phyloP scores from a whole-genome alignment of 2,888 invertebrate species.

The Amblyjoppa fuscipennis region DNA sequence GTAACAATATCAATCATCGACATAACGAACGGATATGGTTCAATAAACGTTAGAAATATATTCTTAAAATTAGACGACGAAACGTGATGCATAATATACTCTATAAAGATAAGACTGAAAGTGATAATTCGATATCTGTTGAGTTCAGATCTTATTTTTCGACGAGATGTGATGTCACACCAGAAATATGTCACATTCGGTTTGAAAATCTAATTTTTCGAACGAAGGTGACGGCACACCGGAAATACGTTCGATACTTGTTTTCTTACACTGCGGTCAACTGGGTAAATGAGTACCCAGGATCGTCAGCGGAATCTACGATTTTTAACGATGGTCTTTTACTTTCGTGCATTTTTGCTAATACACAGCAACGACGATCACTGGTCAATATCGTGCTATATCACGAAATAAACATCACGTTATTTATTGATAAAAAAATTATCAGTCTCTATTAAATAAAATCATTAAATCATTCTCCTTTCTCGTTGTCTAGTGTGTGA shows the following conservation, averaged over 20 bases:
- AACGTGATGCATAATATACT: slow-evolving; percentile 8
- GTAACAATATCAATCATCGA: slow-evolving; percentile 7
- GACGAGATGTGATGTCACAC: no score
- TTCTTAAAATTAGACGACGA: slow-evolving; percentile 25
- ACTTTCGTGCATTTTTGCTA: background rate
- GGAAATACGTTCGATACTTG: background rate
- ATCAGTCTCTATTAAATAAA: background rate
- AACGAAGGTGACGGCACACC: no score
- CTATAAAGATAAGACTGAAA: slow-evolving; percentile 24
- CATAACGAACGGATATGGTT: slow-evolving; percentile 42
- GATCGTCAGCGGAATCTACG: background rate
- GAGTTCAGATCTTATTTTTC: background rate
- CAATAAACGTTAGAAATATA: slow-evolving; percentile 47
- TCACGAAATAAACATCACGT: background rate
- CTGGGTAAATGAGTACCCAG: background rate
- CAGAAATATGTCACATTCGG: no score
- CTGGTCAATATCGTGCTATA: background rate
- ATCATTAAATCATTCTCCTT: background rate
- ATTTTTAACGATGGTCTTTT: background rate
- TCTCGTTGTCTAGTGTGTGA: background rate
- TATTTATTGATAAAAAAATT: slow-evolving; percentile 19
- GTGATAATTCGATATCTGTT: background rate
- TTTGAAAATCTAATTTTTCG: no score
- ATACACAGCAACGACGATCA: background rate
- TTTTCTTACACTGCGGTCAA: background rate